Evolutionary conservation across 2,888 invertebrate species (phyloP).

Genomic region (Escarpia spicata): DNA sequence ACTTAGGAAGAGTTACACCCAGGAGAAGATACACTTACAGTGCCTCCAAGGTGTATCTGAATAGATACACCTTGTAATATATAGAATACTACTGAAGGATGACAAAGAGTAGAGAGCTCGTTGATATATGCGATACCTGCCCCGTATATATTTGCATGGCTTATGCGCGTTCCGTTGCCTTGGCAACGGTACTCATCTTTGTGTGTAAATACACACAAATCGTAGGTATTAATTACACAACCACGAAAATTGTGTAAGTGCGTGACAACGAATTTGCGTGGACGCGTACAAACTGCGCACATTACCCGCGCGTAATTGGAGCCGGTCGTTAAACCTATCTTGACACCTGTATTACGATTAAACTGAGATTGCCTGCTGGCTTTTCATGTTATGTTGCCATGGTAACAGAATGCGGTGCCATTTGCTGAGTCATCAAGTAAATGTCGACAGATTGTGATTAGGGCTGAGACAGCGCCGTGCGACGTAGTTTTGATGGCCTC

Average conservation of each 20-base stretch:
- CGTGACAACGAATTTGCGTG: neutral
- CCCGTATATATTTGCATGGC: neutral
- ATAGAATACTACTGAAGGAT: too few species aligned
- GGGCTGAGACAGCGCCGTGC: neutral
- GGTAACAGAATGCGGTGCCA: neutral
- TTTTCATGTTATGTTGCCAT: neutral
- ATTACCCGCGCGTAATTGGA: neutral
- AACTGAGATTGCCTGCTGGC: neutral
- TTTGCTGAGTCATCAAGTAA: neutral
- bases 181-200: neutral
- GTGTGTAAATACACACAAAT: neutral
- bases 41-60: too few species aligned
- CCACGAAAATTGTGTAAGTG: neutral
- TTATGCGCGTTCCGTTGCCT: neutral
- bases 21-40: too few species aligned
- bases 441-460: neutral
- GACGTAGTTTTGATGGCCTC: neutral
- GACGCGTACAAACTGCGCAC: neutral
- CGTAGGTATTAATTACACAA: neutral
- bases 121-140: neutral
- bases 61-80: too few species aligned
- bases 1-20: too few species aligned
- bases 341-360: neutral
- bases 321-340: constrained; percentile 8
- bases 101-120: neutral